Evolutionary conservation across 2,888 invertebrate species (phyloP).

Genomic region (Eutolmus rufibarbis): DNA sequence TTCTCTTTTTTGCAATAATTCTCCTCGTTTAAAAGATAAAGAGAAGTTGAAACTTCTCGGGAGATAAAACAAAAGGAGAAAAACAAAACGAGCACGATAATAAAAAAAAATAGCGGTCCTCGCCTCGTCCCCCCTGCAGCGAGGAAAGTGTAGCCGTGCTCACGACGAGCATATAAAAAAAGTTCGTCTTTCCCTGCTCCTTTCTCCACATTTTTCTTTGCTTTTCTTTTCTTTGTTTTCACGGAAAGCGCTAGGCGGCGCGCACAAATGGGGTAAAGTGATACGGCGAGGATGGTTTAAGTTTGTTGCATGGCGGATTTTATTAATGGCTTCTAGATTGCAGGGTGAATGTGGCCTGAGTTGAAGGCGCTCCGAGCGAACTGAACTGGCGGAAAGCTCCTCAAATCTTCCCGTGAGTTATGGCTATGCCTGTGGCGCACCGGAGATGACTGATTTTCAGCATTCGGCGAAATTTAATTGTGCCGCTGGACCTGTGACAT

Average conservation of each 20-base stretch:
- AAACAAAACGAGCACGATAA: not conserved
- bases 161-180: not conserved
- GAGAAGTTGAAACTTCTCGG: not conserved
- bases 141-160: not conserved
- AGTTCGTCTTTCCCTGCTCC: not conserved
- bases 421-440: not conserved
- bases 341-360: not conserved
- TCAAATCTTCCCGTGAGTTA: not conserved
- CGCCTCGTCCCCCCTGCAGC: not conserved
- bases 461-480: not conserved
- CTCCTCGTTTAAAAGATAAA: constrained; percentile 25
- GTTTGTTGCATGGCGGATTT: constrained; percentile 2
- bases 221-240: not conserved
- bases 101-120: not conserved
- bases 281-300: not conserved
- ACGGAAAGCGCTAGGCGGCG: not conserved
- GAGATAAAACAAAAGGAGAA: not conserved
- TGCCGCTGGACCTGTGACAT: not conserved
- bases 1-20: constrained; percentile 20
- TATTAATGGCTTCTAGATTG: constrained; percentile 4
- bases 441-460: not conserved
- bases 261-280: not conserved
- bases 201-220: not conserved
- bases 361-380: not conserved
- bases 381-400: not conserved